These are phyloP conservation scores for Steromphala cineraria DNA, from an alignment of 2,888 invertebrate species.

Conservation along the genomic window DNA sequence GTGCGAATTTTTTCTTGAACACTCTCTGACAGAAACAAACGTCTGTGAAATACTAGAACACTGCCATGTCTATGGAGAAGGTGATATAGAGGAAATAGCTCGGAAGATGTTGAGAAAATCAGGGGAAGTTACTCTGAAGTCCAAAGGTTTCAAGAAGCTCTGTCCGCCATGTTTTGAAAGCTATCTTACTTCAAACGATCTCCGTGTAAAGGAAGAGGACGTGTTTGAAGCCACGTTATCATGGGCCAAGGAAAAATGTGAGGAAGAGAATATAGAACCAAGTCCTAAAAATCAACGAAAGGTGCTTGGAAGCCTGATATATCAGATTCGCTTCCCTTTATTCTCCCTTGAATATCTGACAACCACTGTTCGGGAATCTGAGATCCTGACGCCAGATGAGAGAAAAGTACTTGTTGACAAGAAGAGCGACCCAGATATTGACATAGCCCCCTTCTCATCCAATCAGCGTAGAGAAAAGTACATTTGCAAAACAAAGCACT, in stretches of 20 bases:
- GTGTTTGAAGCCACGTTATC: too few species aligned
- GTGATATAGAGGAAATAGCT: conserved; percentile 39
- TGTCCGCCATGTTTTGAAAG: conserved; percentile 38
- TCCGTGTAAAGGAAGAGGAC: conserved; percentile 42
- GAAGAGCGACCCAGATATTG: neutral
- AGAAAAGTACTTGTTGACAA: too few species aligned
- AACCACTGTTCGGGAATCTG: too few species aligned
- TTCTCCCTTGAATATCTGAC: too few species aligned
- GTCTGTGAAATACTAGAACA: conserved; percentile 44
- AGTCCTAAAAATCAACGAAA: too few species aligned
- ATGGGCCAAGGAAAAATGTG: too few species aligned
- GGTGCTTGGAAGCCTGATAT: too few species aligned
- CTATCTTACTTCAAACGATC: conserved; percentile 41
- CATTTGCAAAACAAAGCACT: too few species aligned
- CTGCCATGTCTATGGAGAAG: conserved; percentile 41
- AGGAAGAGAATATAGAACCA: too few species aligned
- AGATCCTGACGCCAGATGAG: too few species aligned
- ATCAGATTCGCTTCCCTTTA: too few species aligned
- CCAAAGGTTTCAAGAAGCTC: conserved; percentile 40
- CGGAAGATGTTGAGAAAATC: conserved; percentile 36
- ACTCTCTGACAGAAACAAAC: conserved; percentile 40
- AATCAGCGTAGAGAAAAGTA: too few species aligned
- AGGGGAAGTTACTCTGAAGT: conserved; percentile 39
- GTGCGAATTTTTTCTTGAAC: conserved; percentile 42
- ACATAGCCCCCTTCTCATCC: conserved; percentile 39